phyloP scores from a whole-genome alignment of 2,888 invertebrate species.

The Lypha dubia region DNA sequence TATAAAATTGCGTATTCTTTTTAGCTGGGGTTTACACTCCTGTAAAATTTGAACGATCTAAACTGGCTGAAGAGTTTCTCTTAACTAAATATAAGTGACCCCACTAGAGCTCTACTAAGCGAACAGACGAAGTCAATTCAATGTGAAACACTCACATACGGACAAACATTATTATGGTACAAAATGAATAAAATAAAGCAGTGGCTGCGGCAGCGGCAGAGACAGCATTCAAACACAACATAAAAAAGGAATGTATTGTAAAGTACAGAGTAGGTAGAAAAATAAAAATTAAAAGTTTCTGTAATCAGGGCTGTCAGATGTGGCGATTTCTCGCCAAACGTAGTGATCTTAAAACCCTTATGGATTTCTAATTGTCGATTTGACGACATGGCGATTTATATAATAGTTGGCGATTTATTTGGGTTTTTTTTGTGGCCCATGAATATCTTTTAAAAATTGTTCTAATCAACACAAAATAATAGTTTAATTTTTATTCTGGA shows the following conservation, averaged over 20 bases:
- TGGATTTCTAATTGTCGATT: too few relatives aligned
- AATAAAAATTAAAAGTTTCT: slow-evolving; percentile 41
- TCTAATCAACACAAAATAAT: too few relatives aligned
- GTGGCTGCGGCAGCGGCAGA: slow-evolving; percentile 24
- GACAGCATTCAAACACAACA: slow-evolving; percentile 16
- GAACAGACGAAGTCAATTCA: slow-evolving; percentile 44
- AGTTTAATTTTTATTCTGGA: too few relatives aligned
- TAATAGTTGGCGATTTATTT: too few relatives aligned
- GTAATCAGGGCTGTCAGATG: too few relatives aligned
- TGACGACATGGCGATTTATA: too few relatives aligned
- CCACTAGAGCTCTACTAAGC: slow-evolving; percentile 62
- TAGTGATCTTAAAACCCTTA: too few relatives aligned
- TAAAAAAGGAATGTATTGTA: slow-evolving; percentile 1
- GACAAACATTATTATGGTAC: background rate
- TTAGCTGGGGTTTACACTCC: background rate
- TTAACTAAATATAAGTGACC: slow-evolving; percentile 62
- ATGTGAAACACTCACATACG: background rate
- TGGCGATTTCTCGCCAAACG: too few relatives aligned
- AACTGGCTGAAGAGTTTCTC: slow-evolving; percentile 64
- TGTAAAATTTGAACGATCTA: slow-evolving; percentile 23
- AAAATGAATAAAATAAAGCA: slow-evolving; percentile 14
- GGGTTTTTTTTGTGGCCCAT: too few relatives aligned
- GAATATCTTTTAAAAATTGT: too few relatives aligned
- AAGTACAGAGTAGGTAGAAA: slow-evolving; percentile 41
- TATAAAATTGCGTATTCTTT: slow-evolving; percentile 31